phyloP scores from a whole-genome alignment of 2,797 vertebrate genomes.

The Alectoris magna region DNA sequence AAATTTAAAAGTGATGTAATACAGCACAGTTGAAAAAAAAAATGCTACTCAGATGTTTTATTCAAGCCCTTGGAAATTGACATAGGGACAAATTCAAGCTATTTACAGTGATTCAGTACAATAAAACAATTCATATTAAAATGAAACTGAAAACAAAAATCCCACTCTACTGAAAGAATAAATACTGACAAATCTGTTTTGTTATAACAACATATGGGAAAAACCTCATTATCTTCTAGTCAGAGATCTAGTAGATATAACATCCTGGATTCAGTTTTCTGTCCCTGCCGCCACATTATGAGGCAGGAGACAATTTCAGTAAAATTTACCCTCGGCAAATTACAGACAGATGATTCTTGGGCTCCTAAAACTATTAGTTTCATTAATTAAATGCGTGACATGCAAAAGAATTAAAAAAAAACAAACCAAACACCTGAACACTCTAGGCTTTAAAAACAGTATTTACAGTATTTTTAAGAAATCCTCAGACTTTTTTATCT shows the following conservation, averaged over 20 bases:
- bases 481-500: background rate
- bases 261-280: background rate
- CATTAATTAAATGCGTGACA: background rate
- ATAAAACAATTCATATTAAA: background rate
- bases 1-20: background rate
- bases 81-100: background rate
- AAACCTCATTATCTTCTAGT: background rate
- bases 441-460: background rate
- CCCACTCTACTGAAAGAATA: background rate
- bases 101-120: background rate
- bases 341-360: background rate
- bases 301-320: background rate
- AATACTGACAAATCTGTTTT: background rate
- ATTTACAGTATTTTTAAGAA: background rate
- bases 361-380: constrained; percentile 39
- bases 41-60: background rate
- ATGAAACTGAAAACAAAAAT: background rate
- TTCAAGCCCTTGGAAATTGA: background rate
- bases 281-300: background rate
- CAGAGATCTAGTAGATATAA: background rate
- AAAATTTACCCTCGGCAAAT: background rate
- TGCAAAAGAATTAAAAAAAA: background rate
- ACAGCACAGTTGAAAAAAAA: background rate
- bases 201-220: background rate
- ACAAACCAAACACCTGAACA: background rate